Conservation (phyloP, 2,113 vertebrate species). For the Poecilia latipinna region DNA sequence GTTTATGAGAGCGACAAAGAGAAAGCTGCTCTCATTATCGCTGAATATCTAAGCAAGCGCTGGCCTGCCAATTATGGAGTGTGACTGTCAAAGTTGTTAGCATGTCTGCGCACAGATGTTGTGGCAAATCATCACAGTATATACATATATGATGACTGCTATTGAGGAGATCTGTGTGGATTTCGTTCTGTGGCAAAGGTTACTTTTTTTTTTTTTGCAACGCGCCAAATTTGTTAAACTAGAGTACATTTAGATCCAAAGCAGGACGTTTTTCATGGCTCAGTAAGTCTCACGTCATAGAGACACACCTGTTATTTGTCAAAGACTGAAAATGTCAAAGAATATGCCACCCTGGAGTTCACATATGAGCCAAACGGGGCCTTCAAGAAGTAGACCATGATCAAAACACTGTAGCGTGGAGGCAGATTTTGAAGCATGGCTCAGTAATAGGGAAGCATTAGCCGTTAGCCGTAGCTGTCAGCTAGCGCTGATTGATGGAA, state of each 20-base stretch:
- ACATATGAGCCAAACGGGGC: constrained; percentile 20
- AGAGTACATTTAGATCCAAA: constrained; percentile 21
- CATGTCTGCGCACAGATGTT: constrained; percentile 55
- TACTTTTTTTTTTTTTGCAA: background rate
- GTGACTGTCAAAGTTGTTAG: constrained; percentile 71
- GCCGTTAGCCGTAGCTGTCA: constrained; percentile 66
- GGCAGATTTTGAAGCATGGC: constrained; percentile 61
- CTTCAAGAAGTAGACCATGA: constrained; percentile 30
- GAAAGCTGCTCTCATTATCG: constrained; percentile 62
- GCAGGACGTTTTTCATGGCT: constrained; percentile 14
- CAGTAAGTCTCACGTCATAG: constrained; percentile 2
- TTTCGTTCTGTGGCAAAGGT: constrained; percentile 37
- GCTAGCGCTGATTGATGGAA: constrained; percentile 63
- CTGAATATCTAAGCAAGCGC: constrained; percentile 68
- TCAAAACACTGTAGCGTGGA: constrained; percentile 47
- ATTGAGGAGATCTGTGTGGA: constrained; percentile 11
- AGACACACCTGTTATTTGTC: background rate
- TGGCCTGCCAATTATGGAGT: constrained; percentile 66
- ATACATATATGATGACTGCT: constrained; percentile 23
- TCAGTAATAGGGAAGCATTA: constrained; percentile 69
- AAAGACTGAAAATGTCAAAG: constrained; percentile 36
- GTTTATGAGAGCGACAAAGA: constrained; percentile 1
- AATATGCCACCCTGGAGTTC: constrained; percentile 4
- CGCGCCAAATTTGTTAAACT: constrained; percentile 8
- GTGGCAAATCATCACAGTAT: constrained; percentile 49